Base-by-base conservation (phyloP, 1,140 invertebrate species). In the Drosophila tropicalis region DNA sequence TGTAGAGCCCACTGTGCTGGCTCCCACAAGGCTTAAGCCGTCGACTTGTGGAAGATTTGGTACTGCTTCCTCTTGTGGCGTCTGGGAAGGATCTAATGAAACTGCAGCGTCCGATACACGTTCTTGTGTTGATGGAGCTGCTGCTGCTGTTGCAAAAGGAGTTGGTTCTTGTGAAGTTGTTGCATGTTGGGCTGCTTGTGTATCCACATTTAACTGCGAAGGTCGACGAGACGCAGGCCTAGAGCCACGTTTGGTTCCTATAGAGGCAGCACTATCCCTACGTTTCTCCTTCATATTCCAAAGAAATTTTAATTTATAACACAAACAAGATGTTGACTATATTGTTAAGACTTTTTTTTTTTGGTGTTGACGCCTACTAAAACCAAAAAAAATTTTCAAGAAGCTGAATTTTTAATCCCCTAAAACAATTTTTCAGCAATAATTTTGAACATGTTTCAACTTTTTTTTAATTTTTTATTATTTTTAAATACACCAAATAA, bases 241-340 rank as follows among this genome's bases (percentile, higher is more conserved):
- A 12, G 44, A 51, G 17, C 9, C 3, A 19, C 44, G 44, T 51
- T 5, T 51, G 17, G 44, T 12, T 3, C 17, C 17, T 12, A 22
- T 3, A 22, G 44, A 51, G 9, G 2, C 19, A 22, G 19, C 9
- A 10, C 44, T 51, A 9, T 51, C 44, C 44, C 22, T 51, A 12
- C 17, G 44, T 51, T 51, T 51, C 4, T 17, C 7, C 10, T 51
- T 51, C 44, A 51, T 51, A 22, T 51, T 51, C 9, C 19, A 22
- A 29, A 29, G 10, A 6, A 51, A 12, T 22, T 22, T 51, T 22
- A 22, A 51, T 51, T 13, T 39, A 51, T 25, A 51, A 22, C 9
- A 22, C 17, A 22, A 51, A 51, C 22, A 9, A 51, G 44, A 51
- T 51, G 44, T 51, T 51, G 44, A 51, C 44, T 51, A 22, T 12